Percentiles rank a stretch among this genome's conserved stretches.
These are phyloP conservation scores for Perdita meconis DNA, from an alignment of 2,888 invertebrate genomes.

Conservation along the genomic window DNA sequence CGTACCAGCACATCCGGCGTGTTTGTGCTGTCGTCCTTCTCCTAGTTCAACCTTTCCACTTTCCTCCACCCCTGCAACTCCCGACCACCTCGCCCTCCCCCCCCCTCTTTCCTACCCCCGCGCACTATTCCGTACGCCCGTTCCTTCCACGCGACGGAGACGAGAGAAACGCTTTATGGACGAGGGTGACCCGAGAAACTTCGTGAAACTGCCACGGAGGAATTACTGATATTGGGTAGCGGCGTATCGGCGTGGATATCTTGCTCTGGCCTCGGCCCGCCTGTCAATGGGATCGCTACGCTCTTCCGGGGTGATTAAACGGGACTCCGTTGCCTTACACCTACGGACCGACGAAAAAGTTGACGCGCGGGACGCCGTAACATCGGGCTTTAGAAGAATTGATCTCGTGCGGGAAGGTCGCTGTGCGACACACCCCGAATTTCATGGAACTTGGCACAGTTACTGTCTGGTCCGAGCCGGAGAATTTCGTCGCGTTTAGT, in stretches of 20 bases:
- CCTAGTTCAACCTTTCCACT: slow-evolving; percentile 49
- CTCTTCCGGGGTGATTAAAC: slow-evolving; percentile 29
- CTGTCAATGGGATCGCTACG: slow-evolving; percentile 25
- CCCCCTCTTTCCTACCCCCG: slow-evolving; percentile 16
- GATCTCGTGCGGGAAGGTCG: too few relatives aligned
- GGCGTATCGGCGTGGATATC: slow-evolving; percentile 56
- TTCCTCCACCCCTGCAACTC: slow-evolving; percentile 14
- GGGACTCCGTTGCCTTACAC: not conserved
- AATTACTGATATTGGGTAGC: slow-evolving; percentile 75
- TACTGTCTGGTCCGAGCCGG: too few relatives aligned
- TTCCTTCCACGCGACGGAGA: slow-evolving; percentile 51
- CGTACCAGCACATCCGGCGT: slow-evolving; percentile 61
- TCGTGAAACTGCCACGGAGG: slow-evolving; percentile 62
- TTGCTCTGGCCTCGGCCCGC: slow-evolving; percentile 22
- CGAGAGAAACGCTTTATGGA: slow-evolving; percentile 66
- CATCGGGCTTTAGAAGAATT: too few relatives aligned
- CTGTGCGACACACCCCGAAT: too few relatives aligned
- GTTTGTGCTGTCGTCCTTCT: slow-evolving; percentile 58
- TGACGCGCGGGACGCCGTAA: too few relatives aligned
- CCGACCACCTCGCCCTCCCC: not conserved
- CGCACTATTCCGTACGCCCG: slow-evolving; percentile 46
- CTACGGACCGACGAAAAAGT: too few relatives aligned
- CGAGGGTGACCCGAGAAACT: slow-evolving; percentile 70
- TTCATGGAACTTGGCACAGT: too few relatives aligned
- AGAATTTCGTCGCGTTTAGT: too few relatives aligned